Conservation (phyloP, 2,113 vertebrate species). For the Cochlearius cochlearius region DNA sequence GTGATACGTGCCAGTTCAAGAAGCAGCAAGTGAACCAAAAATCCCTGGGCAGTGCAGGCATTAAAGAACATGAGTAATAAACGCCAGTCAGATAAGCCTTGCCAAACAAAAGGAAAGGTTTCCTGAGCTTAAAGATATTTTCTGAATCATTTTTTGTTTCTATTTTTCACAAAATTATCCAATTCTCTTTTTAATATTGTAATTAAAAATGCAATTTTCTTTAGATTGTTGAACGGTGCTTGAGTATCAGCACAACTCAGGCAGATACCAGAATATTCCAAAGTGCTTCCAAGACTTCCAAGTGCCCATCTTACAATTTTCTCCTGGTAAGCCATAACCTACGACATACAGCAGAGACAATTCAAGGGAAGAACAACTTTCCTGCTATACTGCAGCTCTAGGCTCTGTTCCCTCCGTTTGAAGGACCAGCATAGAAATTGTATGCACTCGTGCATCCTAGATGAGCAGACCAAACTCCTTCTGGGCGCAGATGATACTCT, state of each 20-base stretch:
- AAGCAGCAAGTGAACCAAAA: conserved; percentile 24
- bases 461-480: not conserved
- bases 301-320: not conserved
- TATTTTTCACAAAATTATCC: not conserved
- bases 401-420: not conserved
- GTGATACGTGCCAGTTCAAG: not conserved
- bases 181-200: not conserved
- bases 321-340: not conserved
- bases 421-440: not conserved
- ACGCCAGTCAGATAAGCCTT: not conserved
- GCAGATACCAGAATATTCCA: not conserved
- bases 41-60: not conserved
- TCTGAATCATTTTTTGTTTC: not conserved
- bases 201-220: not conserved
- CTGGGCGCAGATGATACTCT: not conserved
- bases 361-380: not conserved
- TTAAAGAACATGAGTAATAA: not conserved
- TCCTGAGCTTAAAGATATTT: not conserved
- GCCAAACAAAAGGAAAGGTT: not conserved
- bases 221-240: not conserved
- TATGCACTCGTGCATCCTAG: not conserved
- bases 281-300: not conserved
- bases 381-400: not conserved
- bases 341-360: not conserved
- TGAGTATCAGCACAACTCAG: not conserved